Evolutionary conservation across 1,140 invertebrate species (phyloP), one percentile per base, ranked within the genome.

Genomic region (Arion vulgaris): DNA sequence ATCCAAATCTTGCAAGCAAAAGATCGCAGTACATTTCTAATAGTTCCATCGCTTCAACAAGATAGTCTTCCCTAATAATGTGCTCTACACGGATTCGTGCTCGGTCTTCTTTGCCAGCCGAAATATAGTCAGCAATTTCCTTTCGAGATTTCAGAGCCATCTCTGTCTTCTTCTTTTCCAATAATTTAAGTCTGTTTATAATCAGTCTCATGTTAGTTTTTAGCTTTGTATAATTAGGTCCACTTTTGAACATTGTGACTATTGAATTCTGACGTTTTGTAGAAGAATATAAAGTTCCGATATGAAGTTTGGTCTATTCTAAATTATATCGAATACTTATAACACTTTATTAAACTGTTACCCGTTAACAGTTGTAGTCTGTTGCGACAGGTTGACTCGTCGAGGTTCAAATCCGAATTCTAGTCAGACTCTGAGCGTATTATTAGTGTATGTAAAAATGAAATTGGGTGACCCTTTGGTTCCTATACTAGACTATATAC

Each of bases 1-100:
- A 93, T 26, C 98, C 99, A 94, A 99, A 99, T 90, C 98, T 94
- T 2, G 98, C 98, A 28, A 99, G 92, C n/a, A 99, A 92, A 34
- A 99, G 93, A 94, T 99, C 99, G 93, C 98, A 99, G 91, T 98
- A 99, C 97, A 99, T 99, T 94, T 99, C 99, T 2, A 99, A 94
- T 71, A 99, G 94, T 94, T 99, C 99, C 96, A 99, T 98, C 0
- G 98, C 98, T 93, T 99, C 99, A 0, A 99, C 98, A 92, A 99
- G 94, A 92, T 99, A 99, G 93, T 99, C 98, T 94, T 99, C 98
- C 38, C 98, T 95, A 81, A 99, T 99, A 73, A 99, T 99, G 84
- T 99, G 96, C 92, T 99, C 98, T 0, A 99, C 98, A 53, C 98
- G 94, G 84, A 99, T 99, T 92, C 97, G 97, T 0, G 98, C 98